Evolutionary conservation across 2,888 invertebrate genomes (phyloP).

Genomic region (Blera fallax): DNA sequence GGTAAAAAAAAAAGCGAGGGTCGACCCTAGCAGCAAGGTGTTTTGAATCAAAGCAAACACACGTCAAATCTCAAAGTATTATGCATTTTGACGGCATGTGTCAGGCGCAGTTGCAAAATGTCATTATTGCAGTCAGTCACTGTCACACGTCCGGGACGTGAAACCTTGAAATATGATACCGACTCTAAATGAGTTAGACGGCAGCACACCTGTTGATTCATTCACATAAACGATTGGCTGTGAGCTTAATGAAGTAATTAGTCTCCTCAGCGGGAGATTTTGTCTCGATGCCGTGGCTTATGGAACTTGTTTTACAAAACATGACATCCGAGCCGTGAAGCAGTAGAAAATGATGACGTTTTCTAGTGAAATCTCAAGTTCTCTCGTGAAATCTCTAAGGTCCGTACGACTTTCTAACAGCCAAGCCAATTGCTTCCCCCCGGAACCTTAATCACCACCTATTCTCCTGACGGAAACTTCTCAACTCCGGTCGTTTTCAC

Average conservation of each 20-base stretch:
- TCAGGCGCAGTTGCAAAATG: neutral
- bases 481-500: slow-evolving; percentile 33
- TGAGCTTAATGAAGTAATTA: slow-evolving; percentile 58
- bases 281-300: neutral
- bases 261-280: slow-evolving; percentile 16
- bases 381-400: too few relatives aligned
- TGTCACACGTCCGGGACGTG: neutral
- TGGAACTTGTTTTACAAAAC: neutral
- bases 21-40: too few relatives aligned
- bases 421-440: neutral
- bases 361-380: too few relatives aligned
- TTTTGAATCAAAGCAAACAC: too few relatives aligned
- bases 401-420: too few relatives aligned
- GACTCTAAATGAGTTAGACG: neutral
- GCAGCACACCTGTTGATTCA: slow-evolving; percentile 16
- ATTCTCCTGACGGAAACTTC: slow-evolving; percentile 1
- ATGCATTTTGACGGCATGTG: neutral
- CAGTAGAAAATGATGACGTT: too few relatives aligned
- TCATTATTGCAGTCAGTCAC: neutral
- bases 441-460: neutral
- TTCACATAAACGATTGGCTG: slow-evolving; percentile 4
- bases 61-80: neutral
- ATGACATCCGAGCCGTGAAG: too few relatives aligned
- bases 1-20: too few relatives aligned
- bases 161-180: neutral